Evolutionary conservation across 2,888 invertebrate species (phyloP).

Genomic region (Meta bourneti): DNA sequence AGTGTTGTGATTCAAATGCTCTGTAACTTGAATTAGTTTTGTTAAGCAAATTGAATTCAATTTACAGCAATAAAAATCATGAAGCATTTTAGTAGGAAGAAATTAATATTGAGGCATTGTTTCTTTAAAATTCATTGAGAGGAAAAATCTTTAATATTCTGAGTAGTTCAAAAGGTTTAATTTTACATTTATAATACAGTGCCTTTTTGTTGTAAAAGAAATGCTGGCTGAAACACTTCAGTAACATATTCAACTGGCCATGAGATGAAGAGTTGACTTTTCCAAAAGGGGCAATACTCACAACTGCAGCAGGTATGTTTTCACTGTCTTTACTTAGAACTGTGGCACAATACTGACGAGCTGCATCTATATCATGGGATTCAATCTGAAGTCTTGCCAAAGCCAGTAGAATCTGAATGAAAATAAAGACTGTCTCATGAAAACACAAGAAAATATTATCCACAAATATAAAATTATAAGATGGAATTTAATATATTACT

Average conservation of each 20-base stretch:
- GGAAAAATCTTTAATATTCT: neutral
- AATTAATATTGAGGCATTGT: neutral
- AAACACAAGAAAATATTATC: too few species aligned
- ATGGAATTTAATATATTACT: too few species aligned
- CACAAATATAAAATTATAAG: too few species aligned
- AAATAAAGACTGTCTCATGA: neutral
- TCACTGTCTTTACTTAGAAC: conserved; percentile 91
- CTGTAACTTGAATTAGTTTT: too few species aligned
- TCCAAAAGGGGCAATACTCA: conserved; percentile 78
- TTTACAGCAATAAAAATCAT: neutral
- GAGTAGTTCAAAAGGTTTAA: neutral
- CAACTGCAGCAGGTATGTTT: conserved; percentile 94
- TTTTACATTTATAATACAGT: too few species aligned
- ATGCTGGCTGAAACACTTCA: too few species aligned
- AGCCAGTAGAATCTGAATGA: conserved; percentile 84
- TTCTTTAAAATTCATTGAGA: neutral
- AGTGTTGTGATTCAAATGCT: too few species aligned
- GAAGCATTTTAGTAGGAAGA: neutral
- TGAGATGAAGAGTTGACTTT: too few species aligned
- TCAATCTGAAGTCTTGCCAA: conserved; percentile 84
- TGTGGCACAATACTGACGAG: conserved; percentile 84
- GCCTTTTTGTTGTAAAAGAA: too few species aligned
- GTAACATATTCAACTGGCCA: too few species aligned
- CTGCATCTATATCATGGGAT: conserved; percentile 78
- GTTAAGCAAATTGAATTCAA: too few species aligned